Percentiles rank a stretch among this genome's conserved stretches.
phyloP scores from a whole-genome alignment of 2,888 invertebrate species.

The Lampropteryx suffumata region DNA sequence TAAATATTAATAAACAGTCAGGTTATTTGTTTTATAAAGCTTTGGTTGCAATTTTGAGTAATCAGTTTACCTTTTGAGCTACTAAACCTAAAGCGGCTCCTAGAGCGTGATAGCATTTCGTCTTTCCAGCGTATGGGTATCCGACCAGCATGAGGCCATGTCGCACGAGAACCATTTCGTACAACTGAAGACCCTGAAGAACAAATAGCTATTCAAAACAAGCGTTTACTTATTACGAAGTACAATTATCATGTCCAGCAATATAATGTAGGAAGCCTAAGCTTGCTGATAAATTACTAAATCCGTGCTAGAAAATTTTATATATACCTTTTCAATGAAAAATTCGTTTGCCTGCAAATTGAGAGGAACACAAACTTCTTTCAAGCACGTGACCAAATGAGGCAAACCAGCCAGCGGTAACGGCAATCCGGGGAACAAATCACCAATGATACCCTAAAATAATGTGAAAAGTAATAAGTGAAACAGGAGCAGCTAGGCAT shows the following conservation, averaged over 20 bases:
- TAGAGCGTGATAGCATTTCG: slow-evolving; percentile 91
- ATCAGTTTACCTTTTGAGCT: slow-evolving; percentile 84
- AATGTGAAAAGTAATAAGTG: not conserved
- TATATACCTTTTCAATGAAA: slow-evolving; percentile 89
- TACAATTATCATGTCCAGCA: no score
- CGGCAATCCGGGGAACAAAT: slow-evolving; percentile 94
- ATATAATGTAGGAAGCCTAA: no score
- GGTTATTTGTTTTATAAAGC: no score
- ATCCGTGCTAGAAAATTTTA: not conserved
- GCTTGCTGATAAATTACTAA: no score
- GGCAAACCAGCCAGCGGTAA: slow-evolving; percentile 92
- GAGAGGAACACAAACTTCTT: slow-evolving; percentile 85
- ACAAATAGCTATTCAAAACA: not conserved
- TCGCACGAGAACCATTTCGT: slow-evolving; percentile 97
- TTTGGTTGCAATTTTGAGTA: no score
- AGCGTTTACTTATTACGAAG: no score
- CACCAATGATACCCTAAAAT: slow-evolving; percentile 93
- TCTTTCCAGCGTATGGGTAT: slow-evolving; percentile 95
- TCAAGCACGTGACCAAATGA: slow-evolving; percentile 65
- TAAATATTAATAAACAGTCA: no score
- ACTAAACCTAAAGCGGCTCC: slow-evolving; percentile 90
- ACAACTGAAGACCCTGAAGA: slow-evolving; percentile 86
- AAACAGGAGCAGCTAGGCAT: not conserved
- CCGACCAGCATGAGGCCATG: slow-evolving; percentile 98
- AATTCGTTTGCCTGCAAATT: slow-evolving; percentile 93